phyloP scores from a whole-genome alignment of 2,797 vertebrate species.

The Selene dorsalis region DNA sequence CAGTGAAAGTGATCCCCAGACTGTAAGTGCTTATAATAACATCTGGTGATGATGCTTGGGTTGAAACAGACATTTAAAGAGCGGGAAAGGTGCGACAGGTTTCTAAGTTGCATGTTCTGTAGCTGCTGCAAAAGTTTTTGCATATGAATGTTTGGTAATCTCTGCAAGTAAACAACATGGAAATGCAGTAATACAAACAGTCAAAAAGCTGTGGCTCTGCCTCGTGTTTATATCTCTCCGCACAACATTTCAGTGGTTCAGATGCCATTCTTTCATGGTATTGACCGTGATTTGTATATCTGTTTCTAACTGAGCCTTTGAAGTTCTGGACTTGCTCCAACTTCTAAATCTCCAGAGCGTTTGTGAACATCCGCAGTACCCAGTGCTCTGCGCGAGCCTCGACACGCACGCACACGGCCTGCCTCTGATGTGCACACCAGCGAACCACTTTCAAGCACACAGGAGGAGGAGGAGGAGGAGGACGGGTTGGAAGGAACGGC shows the following conservation, averaged over 20 bases:
- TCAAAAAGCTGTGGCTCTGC: not conserved
- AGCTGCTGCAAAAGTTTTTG: not conserved
- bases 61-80: not conserved
- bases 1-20: not conserved
- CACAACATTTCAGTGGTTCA: conserved; percentile 32
- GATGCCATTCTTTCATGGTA: conserved; percentile 40
- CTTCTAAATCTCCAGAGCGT: conserved; percentile 62
- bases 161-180: not conserved
- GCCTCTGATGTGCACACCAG: conserved; percentile 57
- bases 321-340: conserved; percentile 60
- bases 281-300: conserved; percentile 58
- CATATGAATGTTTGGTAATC: not conserved
- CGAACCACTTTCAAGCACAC: conserved; percentile 26
- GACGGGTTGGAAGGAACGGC: conserved; percentile 21
- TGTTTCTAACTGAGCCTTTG: conserved; percentile 66
- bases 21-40: not conserved
- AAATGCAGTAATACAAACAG: not conserved
- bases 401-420: conserved; percentile 35
- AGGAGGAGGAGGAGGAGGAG: conserved; percentile 24
- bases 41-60: not conserved
- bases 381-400: conserved; percentile 31
- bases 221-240: conserved; percentile 28
- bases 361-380: conserved; percentile 49
- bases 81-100: not conserved
- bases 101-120: not conserved